Evolutionary conservation across 1,140 invertebrate species (phyloP), one percentile per base, ranked within the genome.

Genomic region (Neodiprion lecontei): DNA sequence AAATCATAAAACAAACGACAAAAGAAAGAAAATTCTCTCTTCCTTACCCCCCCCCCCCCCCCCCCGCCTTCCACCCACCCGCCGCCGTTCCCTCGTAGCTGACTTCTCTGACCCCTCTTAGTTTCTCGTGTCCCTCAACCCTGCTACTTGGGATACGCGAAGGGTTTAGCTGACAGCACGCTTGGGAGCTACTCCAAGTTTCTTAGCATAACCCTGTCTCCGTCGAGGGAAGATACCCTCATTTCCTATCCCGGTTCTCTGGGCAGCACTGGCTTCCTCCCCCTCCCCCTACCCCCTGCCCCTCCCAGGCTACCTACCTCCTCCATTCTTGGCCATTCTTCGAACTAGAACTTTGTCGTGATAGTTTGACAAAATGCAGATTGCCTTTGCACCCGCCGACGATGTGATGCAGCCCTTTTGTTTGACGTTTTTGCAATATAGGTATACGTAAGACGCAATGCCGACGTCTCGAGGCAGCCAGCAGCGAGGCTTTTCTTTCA

Each of bases 351-450:
- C 28, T 72, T 66, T 69, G 66, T 69, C 70, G 61, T 73, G 73
- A 75, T 72, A 77, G 76, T 77, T 77, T 77, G 76, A 73, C 73
- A 74, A 73, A 74, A 77, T 73, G 76, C 70, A 77, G 76, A 77
- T 77, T 77, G 76, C 75, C 68, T 72, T 72, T 69, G 73, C 69
- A 48, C 50, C 47, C 53, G 53, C 53, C 53, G 53, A 61, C 53
- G 53, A 61, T 61, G n/a, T 3, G 53, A 61, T 61, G 53, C 53
- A 61, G n/a, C 11, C 53, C 53, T 14, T 17, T 61, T 61, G 53
- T 61, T 61, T 61, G 11, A 61, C 53, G 53, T 61, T 61, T 61
- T 61, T 61, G 28, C 28, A 40, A 40, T 40, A 40, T 40, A 40
- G 28, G 28, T 40, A 40, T 40, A 40, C 5, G 5, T 40, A 40